phyloP scores from a whole-genome alignment of 2,113 vertebrate species.

The Dissostichus mawsoni region DNA sequence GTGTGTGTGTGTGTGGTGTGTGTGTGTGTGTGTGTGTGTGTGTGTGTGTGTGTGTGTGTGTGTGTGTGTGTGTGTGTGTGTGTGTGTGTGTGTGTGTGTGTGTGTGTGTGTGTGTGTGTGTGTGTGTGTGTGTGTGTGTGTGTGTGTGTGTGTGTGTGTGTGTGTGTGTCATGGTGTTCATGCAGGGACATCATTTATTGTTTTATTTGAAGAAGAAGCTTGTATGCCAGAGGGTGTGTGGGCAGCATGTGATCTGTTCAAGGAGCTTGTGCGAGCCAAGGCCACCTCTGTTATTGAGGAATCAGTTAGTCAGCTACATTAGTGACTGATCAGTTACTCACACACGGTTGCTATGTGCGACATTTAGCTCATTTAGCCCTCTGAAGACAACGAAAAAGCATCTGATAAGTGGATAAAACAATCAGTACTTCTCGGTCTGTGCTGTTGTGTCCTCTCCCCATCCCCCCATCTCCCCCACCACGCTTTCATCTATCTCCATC shows the following conservation, averaged over 20 bases:
- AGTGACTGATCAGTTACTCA: slow-evolving; percentile 48
- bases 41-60: slow-evolving; percentile 17
- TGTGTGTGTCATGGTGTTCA: slow-evolving; percentile 28
- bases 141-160: slow-evolving; percentile 38
- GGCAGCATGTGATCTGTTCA: slow-evolving; percentile 50
- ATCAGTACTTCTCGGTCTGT: slow-evolving; percentile 9
- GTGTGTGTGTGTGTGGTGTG: slow-evolving; percentile 28
- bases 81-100: slow-evolving; percentile 9
- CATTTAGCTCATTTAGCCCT: slow-evolving; percentile 44
- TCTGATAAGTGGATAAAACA: slow-evolving; percentile 48
- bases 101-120: slow-evolving; percentile 34
- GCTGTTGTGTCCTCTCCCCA: neutral
- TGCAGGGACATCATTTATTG: slow-evolving; percentile 8
- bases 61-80: slow-evolving; percentile 31
- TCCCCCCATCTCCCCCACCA: neutral
- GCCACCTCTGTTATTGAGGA: slow-evolving; percentile 57
- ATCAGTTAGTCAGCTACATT: slow-evolving; percentile 63
- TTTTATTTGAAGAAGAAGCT: slow-evolving; percentile 21
- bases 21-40: slow-evolving; percentile 25
- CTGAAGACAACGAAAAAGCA: slow-evolving; percentile 18
- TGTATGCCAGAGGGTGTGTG: slow-evolving; percentile 63
- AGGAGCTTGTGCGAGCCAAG: slow-evolving; percentile 53
- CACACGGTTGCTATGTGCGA: neutral
- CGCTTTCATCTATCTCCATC: slow-evolving; percentile 43
- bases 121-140: neutral